These are phyloP conservation scores for Cyclargus thomasi DNA, from an alignment of 1,140 invertebrate genomes.

Conservation along the genomic window DNA sequence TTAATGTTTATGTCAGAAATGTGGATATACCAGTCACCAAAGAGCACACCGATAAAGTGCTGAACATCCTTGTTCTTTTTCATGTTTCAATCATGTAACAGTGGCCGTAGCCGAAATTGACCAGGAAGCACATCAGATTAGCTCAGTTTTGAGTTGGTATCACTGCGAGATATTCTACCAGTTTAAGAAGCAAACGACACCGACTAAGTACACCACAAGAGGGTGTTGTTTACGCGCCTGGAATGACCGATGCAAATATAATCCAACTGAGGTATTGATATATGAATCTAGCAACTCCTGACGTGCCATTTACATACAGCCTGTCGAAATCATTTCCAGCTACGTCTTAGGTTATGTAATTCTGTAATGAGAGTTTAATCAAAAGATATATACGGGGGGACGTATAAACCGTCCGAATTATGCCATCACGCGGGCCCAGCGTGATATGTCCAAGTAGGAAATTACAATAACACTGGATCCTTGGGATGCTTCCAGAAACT, in stretches of 20 bases:
- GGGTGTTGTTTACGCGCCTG: not conserved
- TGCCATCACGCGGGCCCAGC: not conserved
- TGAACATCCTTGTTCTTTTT: too few species aligned
- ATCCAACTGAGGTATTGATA: not conserved
- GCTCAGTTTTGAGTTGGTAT: too few species aligned
- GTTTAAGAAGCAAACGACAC: too few species aligned
- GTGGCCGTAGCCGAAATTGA: too few species aligned
- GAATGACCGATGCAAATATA: not conserved
- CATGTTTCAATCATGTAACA: too few species aligned
- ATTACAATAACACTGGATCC: not conserved
- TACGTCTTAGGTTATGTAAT: slow-evolving; percentile 1
- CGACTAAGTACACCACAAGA: not conserved
- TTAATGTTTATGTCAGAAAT: too few species aligned
- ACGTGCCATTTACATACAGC: not conserved
- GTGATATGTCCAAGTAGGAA: not conserved
- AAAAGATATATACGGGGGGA: not conserved
- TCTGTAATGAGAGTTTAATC: not conserved
- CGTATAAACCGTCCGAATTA: not conserved
- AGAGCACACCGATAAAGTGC: too few species aligned
- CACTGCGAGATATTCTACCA: too few species aligned
- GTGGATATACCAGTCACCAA: too few species aligned
- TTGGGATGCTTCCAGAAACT: slow-evolving; percentile 17
- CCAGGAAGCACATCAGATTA: too few species aligned
- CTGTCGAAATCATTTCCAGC: not conserved
- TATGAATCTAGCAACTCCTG: not conserved